Evolutionary conservation across 92 coral and sea anemone genomes (phyloP), one percentile per base, ranked within the genome.

Genomic region (Epizoanthus scotinus): DNA sequence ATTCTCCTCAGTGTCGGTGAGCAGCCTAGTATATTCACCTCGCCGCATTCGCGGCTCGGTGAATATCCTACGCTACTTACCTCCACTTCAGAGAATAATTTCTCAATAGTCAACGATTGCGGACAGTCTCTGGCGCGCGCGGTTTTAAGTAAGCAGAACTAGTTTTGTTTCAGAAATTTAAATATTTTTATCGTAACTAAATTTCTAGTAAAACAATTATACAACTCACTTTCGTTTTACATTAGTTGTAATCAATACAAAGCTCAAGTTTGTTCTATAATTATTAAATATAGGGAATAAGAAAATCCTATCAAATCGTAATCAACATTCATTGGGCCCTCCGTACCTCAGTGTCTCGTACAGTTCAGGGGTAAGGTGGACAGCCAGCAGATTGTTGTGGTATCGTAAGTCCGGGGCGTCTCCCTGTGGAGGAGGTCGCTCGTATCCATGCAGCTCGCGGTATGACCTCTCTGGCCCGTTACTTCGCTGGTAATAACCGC

Each of bases 341-440:
- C 2, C 86, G 50, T 87, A 92, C 97, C 91, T 92, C 19, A 92
- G 79, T n/a, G 71, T 49, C 27, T 90, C 85, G 71, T 92, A 92
- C 15, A 92, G 81, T 15, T 92, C 97, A 14, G 94, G 97, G 0
- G 90, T 82, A 2, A 92, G 86, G 53, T 92, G 79, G 4, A 71
- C 84, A 40, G 97, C 97, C 84, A 92, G 82, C 13, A 83, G 42
- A 63, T 87, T 92, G 67, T 92, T 92, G 77, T 92, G 93, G 10
- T 90, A 70, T 63, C 97, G 93, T 2, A 92, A 73, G 70, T 92
- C 97, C 24, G 97, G 97, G 63, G 81, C 90, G 47, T 84, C 85
- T 25, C 82, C 91, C 2, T 79, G 77, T 3, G 97, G 94, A 14
- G 87, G 93, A 31, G 52, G 55, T 65, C 97, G 86, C 64, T 86